Evolutionary conservation across 1,140 invertebrate species (phyloP).

Genomic region (Popillia japonica): DNA sequence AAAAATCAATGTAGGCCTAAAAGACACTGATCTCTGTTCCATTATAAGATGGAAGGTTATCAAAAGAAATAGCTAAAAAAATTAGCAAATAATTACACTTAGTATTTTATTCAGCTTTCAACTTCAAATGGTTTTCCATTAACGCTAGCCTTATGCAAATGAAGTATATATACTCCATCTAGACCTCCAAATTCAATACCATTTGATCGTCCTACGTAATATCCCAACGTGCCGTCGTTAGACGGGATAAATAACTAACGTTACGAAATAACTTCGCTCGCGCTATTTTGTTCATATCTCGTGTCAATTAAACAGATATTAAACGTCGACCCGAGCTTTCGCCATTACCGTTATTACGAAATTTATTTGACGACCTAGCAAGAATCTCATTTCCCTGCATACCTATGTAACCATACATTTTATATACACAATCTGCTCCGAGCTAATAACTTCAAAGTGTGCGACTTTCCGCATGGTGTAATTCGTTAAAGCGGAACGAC

Average conservation of each 20-base stretch:
- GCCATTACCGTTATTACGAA: slow-evolving; percentile 10
- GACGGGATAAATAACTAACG: slow-evolving; percentile 3
- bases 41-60: no score
- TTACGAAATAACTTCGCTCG: background rate
- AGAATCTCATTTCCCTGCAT: background rate
- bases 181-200: no score
- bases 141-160: no score
- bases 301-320: background rate
- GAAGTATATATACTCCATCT: no score
- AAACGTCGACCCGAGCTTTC: background rate
- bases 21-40: no score
- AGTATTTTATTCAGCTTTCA: no score
- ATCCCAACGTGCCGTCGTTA: background rate
- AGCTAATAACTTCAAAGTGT: slow-evolving; percentile 6
- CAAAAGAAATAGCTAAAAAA: no score
- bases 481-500: background rate
- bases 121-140: no score
- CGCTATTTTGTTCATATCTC: background rate
- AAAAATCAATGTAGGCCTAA: no score
- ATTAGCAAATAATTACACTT: no score
- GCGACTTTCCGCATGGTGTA: background rate
- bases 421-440: background rate
- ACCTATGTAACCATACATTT: background rate
- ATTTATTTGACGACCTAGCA: background rate
- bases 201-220: no score